Evolutionary conservation across 2,888 invertebrate genomes (phyloP).

Genomic region (Nezara viridula): DNA sequence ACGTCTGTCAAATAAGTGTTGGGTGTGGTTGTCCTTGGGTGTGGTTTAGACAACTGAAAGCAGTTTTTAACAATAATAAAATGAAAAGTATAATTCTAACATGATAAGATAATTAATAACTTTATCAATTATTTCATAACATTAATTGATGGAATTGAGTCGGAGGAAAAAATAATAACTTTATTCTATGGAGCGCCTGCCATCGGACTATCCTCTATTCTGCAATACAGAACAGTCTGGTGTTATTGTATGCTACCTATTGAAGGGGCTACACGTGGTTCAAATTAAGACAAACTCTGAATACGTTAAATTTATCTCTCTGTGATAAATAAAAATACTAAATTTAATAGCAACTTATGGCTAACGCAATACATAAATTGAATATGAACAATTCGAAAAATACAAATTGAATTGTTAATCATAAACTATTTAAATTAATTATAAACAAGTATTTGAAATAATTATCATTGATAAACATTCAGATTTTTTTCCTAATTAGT

Average conservation of each 20-base stretch:
- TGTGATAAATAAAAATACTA: too few species aligned
- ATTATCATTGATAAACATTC: too few species aligned
- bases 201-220: neutral
- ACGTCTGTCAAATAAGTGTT: neutral
- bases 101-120: neutral
- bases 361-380: too few species aligned
- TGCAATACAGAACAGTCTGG: neutral
- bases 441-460: too few species aligned
- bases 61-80: neutral
- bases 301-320: too few species aligned
- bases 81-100: neutral
- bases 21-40: neutral
- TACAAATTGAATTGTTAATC: too few species aligned
- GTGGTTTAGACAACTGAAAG: neutral
- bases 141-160: neutral
- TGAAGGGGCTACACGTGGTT: neutral
- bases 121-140: too few species aligned
- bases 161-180: neutral
- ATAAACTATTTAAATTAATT: too few species aligned
- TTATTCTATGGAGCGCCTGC: neutral
- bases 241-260: neutral
- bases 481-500: too few species aligned
- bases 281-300: too few species aligned
- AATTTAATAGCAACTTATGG: too few species aligned
- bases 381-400: too few species aligned